Base-by-base conservation (phyloP, 2,888 invertebrate species). In the Rapana venosa region DNA sequence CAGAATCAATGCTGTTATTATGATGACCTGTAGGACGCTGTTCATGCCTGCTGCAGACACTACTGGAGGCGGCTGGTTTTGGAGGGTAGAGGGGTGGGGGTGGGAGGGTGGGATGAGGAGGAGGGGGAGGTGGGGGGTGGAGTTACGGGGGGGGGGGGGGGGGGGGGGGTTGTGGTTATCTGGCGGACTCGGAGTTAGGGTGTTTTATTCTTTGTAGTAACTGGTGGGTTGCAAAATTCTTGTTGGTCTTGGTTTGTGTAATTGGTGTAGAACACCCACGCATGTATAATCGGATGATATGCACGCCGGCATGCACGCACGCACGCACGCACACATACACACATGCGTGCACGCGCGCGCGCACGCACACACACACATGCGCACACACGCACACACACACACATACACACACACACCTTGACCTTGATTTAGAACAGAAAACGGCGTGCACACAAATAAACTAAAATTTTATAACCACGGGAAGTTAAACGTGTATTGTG, bases 241-340 rank as follows among this genome's bases (percentile, higher is more conserved):
- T 47, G 2, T 47, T 47, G 47, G 47, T 47, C 8, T 47, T 5
- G 47, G 47, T 47, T 47, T 47, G 47, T 47, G 47, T 47, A 8
- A 5, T 47, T 47, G 47, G 47, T 47, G 2, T 47, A 47, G 47
- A 47, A 47, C 47, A 47, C 47, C 47, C 47, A 47, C 47, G 47
- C 8, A 47, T 61, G 17, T 13, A 66, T 13, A 66, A 1, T 22
- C 13, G 26, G 1, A 66, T 66, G 26, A 47, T 47, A 47, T 26
- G 13, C 86, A 86, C 26, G 58, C n/a, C 58, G 58, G n/a, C 84
- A 13, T 36, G 17, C 84, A 86, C 86, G 20, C 86, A 58, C 86
- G 32, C 58, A 58, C 58, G 32, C 86, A 86, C 58, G n/a, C 86
- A 86, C 58, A 58, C 85, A 85, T n/a, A 58, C 86, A 86, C 58